Evolutionary conservation across 2,113 vertebrate genomes (phyloP).

Genomic region (Ia io): DNA sequence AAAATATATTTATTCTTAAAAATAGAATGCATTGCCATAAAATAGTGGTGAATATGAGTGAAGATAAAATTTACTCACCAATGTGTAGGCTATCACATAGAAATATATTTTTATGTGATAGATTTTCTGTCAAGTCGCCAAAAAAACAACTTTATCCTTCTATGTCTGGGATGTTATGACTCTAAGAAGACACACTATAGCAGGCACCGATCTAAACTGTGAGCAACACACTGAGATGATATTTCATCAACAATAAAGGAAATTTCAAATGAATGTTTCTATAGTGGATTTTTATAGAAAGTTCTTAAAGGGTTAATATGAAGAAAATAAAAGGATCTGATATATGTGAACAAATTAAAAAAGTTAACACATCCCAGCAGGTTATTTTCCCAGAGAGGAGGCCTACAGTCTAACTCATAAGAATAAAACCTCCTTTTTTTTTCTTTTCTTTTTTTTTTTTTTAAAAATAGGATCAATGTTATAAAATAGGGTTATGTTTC

Average conservation of each 20-base stretch:
- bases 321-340: neutral
- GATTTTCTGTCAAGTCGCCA: slow-evolving; percentile 38
- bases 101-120: slow-evolving; percentile 21
- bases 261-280: slow-evolving; percentile 49
- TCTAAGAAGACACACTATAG: neutral
- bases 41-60: neutral
- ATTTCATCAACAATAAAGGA: slow-evolving; percentile 41
- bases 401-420: neutral
- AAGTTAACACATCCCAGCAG: neutral
- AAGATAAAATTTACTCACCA: slow-evolving; percentile 31
- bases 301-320: neutral
- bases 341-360: neutral
- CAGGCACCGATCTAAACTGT: neutral
- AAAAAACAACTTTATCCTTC: slow-evolving; percentile 8
- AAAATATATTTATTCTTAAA: neutral
- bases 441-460: neutral
- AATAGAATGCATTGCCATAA: neutral
- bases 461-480: neutral
- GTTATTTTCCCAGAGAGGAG: neutral
- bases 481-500: neutral
- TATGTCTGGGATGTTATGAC: slow-evolving; percentile 2
- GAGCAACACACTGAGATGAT: slow-evolving; percentile 3
- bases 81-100: neutral
- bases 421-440: neutral
- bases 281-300: neutral